Conservation (phyloP, 1,140 invertebrate species). For the Papilio xuthus region DNA sequence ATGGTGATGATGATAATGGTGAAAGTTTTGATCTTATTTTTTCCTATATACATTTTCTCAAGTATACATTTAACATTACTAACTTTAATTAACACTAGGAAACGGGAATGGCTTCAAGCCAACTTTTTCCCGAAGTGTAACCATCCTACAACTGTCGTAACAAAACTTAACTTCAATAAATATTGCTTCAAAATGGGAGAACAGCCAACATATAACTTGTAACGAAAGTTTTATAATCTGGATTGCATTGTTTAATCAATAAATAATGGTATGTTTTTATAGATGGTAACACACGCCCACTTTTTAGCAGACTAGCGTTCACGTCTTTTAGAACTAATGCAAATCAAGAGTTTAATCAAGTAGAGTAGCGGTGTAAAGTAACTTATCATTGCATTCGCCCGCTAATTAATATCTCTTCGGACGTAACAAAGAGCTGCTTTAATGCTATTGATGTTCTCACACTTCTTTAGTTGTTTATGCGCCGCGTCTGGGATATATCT, state of each 20-base stretch:
- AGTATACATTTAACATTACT: background rate
- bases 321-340: background rate
- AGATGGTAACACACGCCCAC: background rate
- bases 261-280: background rate
- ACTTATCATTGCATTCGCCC: background rate
- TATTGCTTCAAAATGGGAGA: background rate
- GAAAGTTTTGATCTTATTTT: too few species aligned
- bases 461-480: slow-evolving; percentile 29
- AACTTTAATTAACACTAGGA: background rate
- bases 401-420: slow-evolving; percentile 32
- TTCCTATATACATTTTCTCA: background rate
- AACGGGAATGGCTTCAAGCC: background rate
- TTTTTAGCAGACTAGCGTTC: background rate
- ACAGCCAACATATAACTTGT: background rate
- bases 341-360: slow-evolving; percentile 27
- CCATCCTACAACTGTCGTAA: background rate
- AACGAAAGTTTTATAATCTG: background rate
- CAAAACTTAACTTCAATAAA: slow-evolving; percentile 9
- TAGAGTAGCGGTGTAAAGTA: slow-evolving; percentile 14
- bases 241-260: background rate
- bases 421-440: slow-evolving; percentile 32
- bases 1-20: too few species aligned
- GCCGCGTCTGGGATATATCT: slow-evolving; percentile 16
- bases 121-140: background rate
- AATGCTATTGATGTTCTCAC: slow-evolving; percentile 29